Percentiles rank a stretch among this genome's conserved stretches.
phyloP scores from a whole-genome alignment of 2,888 invertebrate genomes.

The Sphaerophoria rueppellii region DNA sequence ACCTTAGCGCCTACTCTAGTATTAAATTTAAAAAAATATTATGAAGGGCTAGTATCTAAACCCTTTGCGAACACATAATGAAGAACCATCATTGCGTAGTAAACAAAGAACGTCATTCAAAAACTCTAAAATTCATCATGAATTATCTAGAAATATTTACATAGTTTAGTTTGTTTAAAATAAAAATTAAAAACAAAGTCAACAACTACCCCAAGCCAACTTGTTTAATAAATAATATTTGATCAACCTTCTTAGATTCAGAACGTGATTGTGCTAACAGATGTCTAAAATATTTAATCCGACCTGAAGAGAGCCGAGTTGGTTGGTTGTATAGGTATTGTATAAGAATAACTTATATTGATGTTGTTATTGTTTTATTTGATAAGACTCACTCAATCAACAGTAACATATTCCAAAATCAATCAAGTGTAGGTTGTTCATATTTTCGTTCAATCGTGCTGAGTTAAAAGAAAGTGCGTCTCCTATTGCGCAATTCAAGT shows the following conservation, averaged over 20 bases:
- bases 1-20: too few species aligned
- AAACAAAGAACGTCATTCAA: too few species aligned
- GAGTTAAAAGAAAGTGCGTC: slow-evolving; percentile 19
- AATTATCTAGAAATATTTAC: too few species aligned
- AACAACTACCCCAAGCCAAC: too few species aligned
- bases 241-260: slow-evolving; percentile 24
- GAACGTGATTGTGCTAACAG: neutral
- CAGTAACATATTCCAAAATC: neutral
- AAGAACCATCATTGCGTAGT: too few species aligned
- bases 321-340: neutral
- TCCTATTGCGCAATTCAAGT: slow-evolving; percentile 9
- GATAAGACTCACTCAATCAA: slow-evolving; percentile 32
- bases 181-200: too few species aligned
- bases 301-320: neutral
- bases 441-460: slow-evolving; percentile 36
- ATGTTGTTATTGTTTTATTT: slow-evolving; percentile 27
- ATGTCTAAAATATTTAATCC: neutral
- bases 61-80: too few species aligned
- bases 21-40: too few species aligned
- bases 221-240: slow-evolving; percentile 4
- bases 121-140: too few species aligned
- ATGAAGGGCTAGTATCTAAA: too few species aligned
- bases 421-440: slow-evolving; percentile 13
- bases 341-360: slow-evolving; percentile 8
- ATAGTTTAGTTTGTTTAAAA: too few species aligned